These are phyloP conservation scores for Drosophila recens DNA, from an alignment of 2,888 invertebrate species.

Conservation along the genomic window DNA sequence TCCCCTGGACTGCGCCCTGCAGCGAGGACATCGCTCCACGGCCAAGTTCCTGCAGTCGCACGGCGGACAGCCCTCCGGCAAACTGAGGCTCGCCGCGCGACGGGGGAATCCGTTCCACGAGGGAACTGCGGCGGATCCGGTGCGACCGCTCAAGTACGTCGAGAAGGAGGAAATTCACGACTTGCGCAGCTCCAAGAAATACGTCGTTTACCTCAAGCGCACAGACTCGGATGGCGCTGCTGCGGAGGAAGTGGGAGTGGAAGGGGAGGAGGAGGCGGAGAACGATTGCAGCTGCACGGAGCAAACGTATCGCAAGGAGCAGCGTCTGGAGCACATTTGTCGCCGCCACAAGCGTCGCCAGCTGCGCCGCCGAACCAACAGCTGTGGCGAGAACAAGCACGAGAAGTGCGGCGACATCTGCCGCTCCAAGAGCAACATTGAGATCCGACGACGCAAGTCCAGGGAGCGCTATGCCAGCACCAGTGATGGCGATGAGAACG, in stretches of 20 bases:
- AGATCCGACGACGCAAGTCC: constrained; percentile 82
- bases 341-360: constrained; percentile 79
- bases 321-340: constrained; percentile 80
- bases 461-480: constrained; percentile 82
- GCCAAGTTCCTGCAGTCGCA: constrained; percentile 97
- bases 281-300: constrained; percentile 82
- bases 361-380: constrained; percentile 83
- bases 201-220: constrained; percentile 82
- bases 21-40: constrained; percentile 94
- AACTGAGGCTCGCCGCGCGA: constrained; percentile 86
- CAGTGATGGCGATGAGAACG: constrained; percentile 78
- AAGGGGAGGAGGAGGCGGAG: constrained; percentile 5
- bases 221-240: constrained; percentile 80
- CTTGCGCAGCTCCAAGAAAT: constrained; percentile 82
- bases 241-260: constrained; percentile 22
- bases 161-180: constrained; percentile 84
- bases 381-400: constrained; percentile 83
- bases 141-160: constrained; percentile 83
- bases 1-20: constrained; percentile 95
- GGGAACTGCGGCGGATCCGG: constrained; percentile 76
- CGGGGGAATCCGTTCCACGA: constrained; percentile 84
- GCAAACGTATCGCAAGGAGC: constrained; percentile 81
- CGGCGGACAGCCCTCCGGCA: constrained; percentile 93
- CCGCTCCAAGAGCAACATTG: constrained; percentile 85
- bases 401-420: constrained; percentile 82